Evolutionary conservation across 2,113 vertebrate species (phyloP), one percentile per base, ranked within the genome.

Genomic region (Lonchura striata): DNA sequence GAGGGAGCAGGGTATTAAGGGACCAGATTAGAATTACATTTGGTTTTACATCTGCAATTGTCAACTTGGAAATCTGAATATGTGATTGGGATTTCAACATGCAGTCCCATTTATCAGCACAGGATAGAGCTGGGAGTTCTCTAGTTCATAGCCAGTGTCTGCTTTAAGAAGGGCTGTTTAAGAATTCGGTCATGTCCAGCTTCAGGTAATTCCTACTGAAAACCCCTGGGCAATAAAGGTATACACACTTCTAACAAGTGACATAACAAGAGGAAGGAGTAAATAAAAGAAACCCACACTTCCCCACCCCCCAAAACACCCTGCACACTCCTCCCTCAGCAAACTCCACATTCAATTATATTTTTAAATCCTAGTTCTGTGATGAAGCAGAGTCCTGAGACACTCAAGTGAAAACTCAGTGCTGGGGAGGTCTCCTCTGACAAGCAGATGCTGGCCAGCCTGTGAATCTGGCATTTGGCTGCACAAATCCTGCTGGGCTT

Each of bases 291-390:
- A 15, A 10, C 9, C 15, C 21, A 33, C 4, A 42, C 6, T n/a
- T 4, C 3, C 10, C 7, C 17, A 4, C 41, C 7, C 17, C 4
- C 1, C 30, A 37, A 52, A n/a, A 3, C 20, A 77, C 6, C 3
- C 27, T 42, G 37, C 24, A n/a, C 13, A 54, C 28, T 35, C 70
- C 21, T 31, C 31, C 22, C 27, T 6, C 39, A 68, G 42, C 33
- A 52, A 84, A 21, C 24, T 10, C 20, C 47, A 53, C 28, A 25
- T 11, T 39, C 44, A 41, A n/a, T 35, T 60, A 1, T 10, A 22
- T 65, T 82, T 75, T 70, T 18, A 49, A 60, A 65, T 31, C 37
- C 20, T 0, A 64, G 56, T 5, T 0, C 23, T 13, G 2, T 5
- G 33, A 71, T 16, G 53, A 68, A 70, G 24, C 6, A 5, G 28